A percentile compares a stretch with the other conserved stretches of the same genome.
phyloP scores from a whole-genome alignment of 2,797 vertebrate species.

The Rhinophrynus dorsalis region DNA sequence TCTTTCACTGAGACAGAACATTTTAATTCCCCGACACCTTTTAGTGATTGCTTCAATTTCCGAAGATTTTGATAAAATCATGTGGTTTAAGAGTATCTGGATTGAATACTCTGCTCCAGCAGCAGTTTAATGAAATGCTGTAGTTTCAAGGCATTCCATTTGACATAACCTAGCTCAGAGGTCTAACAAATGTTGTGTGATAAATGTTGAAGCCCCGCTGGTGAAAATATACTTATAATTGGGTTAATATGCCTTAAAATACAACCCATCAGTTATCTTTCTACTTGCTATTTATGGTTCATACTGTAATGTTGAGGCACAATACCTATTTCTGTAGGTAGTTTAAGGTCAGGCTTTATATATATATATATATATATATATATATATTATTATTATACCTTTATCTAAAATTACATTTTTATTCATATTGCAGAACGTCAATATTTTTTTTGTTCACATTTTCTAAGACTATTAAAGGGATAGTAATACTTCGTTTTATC shows the following conservation, averaged over 20 bases:
- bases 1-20: slow-evolving; percentile 82
- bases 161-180: slow-evolving; percentile 80
- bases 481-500: no score
- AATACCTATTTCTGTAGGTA: slow-evolving; percentile 38
- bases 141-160: slow-evolving; percentile 70
- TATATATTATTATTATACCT: no score
- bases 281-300: slow-evolving; percentile 65
- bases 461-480: no score
- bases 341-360: slow-evolving; percentile 40
- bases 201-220: slow-evolving; percentile 81
- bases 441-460: background rate
- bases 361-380: slow-evolving; percentile 40
- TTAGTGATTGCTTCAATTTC: slow-evolving; percentile 95
- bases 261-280: slow-evolving; percentile 88
- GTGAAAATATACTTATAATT: slow-evolving; percentile 98
- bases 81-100: slow-evolving; percentile 77
- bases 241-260: slow-evolving; percentile 99
- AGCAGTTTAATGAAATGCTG: slow-evolving; percentile 79
- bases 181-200: slow-evolving; percentile 83
- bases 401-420: no score
- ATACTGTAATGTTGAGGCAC: slow-evolving; percentile 57
- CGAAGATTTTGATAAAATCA: slow-evolving; percentile 93
- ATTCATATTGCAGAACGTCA: background rate
- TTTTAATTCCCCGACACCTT: slow-evolving; percentile 90
- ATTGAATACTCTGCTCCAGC: slow-evolving; percentile 73